Base-by-base conservation (phyloP, 2,888 invertebrate species). In the Dryomyza anilis region DNA sequence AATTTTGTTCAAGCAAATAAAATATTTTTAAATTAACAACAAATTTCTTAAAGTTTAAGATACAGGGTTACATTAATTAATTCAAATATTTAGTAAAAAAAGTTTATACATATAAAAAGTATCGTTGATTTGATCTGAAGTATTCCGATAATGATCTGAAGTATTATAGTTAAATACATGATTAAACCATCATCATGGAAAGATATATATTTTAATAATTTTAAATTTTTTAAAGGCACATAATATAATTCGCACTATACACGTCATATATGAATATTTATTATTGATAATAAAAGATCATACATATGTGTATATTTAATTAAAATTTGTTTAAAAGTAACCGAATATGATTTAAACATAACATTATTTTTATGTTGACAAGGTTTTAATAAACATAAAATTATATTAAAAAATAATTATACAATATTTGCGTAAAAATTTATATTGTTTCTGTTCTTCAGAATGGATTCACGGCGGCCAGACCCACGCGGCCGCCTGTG, bases 401-500 rank as follows among this genome's bases (percentile, higher is more conserved):
- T n/a, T n/a, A n/a, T n/a, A n/a, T 21, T 64, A 59, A 12, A 55
- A 45, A 46, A 64, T 45, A 23, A 45, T 50, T 29, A 52, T 33
- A 21, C 45, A 30, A 50, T 39, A 16, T 7, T n/a, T 55, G 27
- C 27, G 12, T 27, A 27, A 25, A 8, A 29, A 52, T 25, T 27
- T n/a, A 5, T 6, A 29, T 52, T 25, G 16, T 10, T 21, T 14
- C 7, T 19, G 36, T 8, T 19, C 7, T 16, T 72, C 72, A 82
- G 65, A 80, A 83, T 36, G 83, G 83, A 77, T 83, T 83, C 23
- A 83, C 83, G 48, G 83, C 83, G 7, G 83, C 83, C 25, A 83
- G 73, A 19, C 83, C 83, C 6, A 83, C 84, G 2, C 83, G 77
- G 23, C 83, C 83, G 21, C 81, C 81, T 60, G 79, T 73, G 48